These are phyloP conservation scores for Peromyscus californicus DNA, from an alignment of 2,113 vertebrate species.

Conservation along the genomic window DNA sequence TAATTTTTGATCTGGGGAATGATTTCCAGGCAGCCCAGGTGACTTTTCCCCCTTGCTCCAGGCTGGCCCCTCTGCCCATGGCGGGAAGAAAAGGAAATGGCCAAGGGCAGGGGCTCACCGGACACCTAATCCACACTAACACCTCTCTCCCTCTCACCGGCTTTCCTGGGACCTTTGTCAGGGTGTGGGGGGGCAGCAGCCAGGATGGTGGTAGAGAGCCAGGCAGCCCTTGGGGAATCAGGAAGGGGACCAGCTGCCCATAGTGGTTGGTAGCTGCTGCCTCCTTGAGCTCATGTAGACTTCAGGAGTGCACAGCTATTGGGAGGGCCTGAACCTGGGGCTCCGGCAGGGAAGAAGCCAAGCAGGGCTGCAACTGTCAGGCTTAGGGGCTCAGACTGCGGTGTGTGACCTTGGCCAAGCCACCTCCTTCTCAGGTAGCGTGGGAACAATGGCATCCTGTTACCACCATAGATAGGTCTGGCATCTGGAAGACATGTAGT, in stretches of 20 bases:
- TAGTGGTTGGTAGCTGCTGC: neutral
- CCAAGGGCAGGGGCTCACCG: neutral
- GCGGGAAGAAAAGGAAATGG: neutral
- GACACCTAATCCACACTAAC: rapidly evolving
- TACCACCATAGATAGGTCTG: neutral
- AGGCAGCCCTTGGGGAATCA: neutral
- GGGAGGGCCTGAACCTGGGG: neutral
- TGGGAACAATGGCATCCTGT: neutral
- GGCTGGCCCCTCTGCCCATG: neutral
- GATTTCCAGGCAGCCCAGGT: conserved; percentile 79
- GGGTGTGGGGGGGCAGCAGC: neutral
- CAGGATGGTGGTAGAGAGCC: neutral
- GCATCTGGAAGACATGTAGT: neutral
- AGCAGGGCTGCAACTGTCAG: rapidly evolving
- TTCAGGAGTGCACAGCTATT: neutral
- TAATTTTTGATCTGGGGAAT: conserved; percentile 87
- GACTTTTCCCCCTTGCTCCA: neutral
- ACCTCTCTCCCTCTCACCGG: rapidly evolving
- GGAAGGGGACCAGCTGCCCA: neutral
- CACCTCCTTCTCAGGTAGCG: neutral
- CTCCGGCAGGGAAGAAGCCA: neutral
- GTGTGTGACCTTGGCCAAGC: neutral
- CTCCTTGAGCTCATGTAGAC: neutral
- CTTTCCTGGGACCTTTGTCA: neutral
- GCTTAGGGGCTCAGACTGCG: rapidly evolving